Base-by-base conservation (phyloP, 1,140 invertebrate species). In the Berghia stephanieae region DNA sequence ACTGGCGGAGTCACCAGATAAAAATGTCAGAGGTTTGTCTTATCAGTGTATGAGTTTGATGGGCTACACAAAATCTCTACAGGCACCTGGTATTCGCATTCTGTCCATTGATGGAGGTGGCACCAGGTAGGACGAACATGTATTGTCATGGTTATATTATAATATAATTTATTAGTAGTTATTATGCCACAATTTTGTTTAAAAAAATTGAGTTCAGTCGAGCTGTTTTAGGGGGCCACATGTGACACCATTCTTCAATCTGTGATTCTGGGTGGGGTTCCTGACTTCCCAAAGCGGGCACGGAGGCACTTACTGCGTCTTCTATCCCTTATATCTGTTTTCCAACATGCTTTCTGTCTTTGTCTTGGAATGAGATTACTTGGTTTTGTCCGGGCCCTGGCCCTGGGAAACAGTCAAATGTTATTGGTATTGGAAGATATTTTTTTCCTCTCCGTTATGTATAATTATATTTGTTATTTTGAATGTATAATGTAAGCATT, bases 51-150 rank as follows among this genome's bases (percentile, higher is more conserved):
- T 96, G 70, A 92, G 94, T 0, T 85, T 96, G 40, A 86, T 96
- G 70, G 96, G 96, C 6, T 92, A 95, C 85, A 88, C 91, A 10
- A 91, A 93, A 77, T 93, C 94, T 42, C 90, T 94, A 4, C 92
- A 91, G 79, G 92, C 92, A 5, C 89, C 91, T 75, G 96, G 96
- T 5, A 93, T 97, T 38, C 91, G 94, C 86, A 93, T 98, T 69
- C 90, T 98, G 18, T 92, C 94, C 0, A 94, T 98, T 80, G 96
- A 98, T 91, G 96, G 96, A 8, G 96, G 96, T 43, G 96, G 96
- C 69, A 94, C 95, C 70, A 90, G 91, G 92, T 92, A 83, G 79
- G 70, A n/a, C 24, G 27, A 16, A 1, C 18, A n/a, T 49, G 24
- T 6, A 63, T 13, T 63, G 16, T 60, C 16, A 36, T 66, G 57